Percentiles rank a stretch among this genome's conserved stretches.
phyloP scores from a whole-genome alignment of 1,140 invertebrate species.

The Calliopsis andreniformis region DNA sequence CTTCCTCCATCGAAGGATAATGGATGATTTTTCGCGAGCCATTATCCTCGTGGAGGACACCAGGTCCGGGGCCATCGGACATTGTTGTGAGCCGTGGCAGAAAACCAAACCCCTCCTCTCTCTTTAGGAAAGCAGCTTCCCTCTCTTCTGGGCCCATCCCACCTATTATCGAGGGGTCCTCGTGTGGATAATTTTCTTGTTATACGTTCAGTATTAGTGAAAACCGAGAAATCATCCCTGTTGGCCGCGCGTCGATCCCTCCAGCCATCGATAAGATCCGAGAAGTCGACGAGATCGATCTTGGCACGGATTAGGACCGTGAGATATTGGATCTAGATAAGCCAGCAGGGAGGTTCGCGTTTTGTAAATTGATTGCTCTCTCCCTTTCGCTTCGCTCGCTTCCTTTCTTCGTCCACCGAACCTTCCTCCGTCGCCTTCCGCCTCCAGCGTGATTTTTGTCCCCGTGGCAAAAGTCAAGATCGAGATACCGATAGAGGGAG shows the following conservation, averaged over 20 bases:
- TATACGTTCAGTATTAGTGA: constrained; percentile 76
- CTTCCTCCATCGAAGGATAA: constrained; percentile 69
- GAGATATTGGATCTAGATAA: constrained; percentile 79
- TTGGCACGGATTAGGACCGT: constrained; percentile 64
- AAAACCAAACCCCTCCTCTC: constrained; percentile 61
- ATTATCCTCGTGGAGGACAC: constrained; percentile 74
- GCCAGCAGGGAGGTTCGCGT: constrained; percentile 53
- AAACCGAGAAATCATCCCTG: constrained; percentile 50
- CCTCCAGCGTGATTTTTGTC: constrained; percentile 35
- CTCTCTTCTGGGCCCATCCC: constrained; percentile 10
- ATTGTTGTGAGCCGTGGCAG: constrained; percentile 72
- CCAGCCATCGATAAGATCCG: constrained; percentile 63
- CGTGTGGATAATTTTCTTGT: constrained; percentile 81
- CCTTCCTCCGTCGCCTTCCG: constrained; percentile 14
- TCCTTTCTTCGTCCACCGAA: constrained; percentile 36
- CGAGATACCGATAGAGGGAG: constrained; percentile 9
- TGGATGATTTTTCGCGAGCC: constrained; percentile 80
- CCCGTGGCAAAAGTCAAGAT: constrained; percentile 49
- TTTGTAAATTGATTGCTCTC: constrained; percentile 72
- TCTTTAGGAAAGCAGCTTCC: constrained; percentile 8
- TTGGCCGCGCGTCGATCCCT: constrained; percentile 22
- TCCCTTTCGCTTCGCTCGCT: constrained; percentile 5
- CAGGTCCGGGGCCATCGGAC: constrained; percentile 66
- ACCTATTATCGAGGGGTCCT: constrained; percentile 64
- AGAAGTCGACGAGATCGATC: constrained; percentile 62